phyloP scores from a whole-genome alignment of 2,888 invertebrate genomes.

The Temnothorax ravouxi region DNA sequence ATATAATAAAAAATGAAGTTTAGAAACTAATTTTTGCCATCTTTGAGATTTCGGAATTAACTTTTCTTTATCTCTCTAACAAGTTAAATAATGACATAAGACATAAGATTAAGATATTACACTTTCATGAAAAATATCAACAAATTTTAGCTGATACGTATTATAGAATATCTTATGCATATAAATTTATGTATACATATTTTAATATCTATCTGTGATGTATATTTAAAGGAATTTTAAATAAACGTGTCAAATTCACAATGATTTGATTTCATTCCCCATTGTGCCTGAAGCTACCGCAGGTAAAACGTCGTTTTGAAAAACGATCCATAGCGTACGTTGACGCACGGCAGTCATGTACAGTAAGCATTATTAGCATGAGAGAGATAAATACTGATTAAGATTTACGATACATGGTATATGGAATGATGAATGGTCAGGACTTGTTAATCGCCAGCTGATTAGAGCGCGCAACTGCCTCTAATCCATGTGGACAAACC shows the following conservation, averaged over 20 bases:
- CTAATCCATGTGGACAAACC: conserved; percentile 33
- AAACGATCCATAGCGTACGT: conserved; percentile 6
- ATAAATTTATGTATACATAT: neutral
- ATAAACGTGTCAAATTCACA: conserved; percentile 19
- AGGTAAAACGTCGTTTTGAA: conserved; percentile 33
- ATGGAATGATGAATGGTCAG: conserved; percentile 58
- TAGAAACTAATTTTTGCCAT: neutral
- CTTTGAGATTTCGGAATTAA: neutral
- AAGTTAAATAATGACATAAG: neutral
- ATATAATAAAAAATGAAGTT: neutral
- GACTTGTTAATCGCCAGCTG: conserved; percentile 59
- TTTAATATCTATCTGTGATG: neutral
- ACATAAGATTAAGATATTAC: neutral
- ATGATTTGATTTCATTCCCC: neutral
- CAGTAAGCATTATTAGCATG: conserved; percentile 52
- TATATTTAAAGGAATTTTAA: neutral
- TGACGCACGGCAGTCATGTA: neutral
- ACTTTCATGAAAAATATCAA: neutral
- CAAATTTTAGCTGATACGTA: neutral
- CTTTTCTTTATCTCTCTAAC: neutral
- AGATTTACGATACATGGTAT: conserved; percentile 39
- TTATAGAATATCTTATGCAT: no score
- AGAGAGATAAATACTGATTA: conserved; percentile 42
- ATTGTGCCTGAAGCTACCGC: neutral
- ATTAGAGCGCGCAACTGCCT: conserved; percentile 48